Evolutionary conservation across 2,113 vertebrate species (phyloP).

Genomic region (Copsychus sechellarum): DNA sequence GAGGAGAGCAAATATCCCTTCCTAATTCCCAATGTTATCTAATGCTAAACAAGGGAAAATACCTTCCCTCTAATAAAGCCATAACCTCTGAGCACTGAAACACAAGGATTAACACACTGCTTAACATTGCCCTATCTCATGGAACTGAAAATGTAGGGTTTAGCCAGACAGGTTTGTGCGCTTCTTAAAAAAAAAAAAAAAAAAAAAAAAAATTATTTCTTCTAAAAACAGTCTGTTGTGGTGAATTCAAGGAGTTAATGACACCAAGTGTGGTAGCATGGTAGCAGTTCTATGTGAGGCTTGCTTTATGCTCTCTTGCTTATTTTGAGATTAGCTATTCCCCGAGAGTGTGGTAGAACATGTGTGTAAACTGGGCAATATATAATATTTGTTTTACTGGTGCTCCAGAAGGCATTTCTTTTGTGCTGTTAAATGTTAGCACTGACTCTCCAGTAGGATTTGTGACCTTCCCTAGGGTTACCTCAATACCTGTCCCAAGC

Average conservation of each 20-base stretch:
- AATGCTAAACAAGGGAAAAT: background rate
- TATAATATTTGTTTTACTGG: background rate
- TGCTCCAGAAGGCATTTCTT: background rate
- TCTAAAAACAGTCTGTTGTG: rapidly evolving
- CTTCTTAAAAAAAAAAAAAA: background rate
- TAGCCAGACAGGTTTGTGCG: background rate
- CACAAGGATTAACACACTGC: background rate
- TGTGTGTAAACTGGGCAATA: rapidly evolving
- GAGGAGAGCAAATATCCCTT: background rate
- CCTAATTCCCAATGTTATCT: background rate
- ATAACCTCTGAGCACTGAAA: background rate
- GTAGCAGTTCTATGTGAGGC: background rate
- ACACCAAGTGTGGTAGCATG: background rate
- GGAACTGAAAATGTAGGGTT: background rate
- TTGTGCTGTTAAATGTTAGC: background rate
- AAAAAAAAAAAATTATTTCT: background rate
- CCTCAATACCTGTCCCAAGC: background rate
- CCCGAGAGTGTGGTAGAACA: background rate
- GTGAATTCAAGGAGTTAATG: background rate
- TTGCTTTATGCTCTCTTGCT: background rate
- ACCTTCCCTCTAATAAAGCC: background rate
- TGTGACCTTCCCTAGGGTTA: background rate
- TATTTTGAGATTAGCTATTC: background rate
- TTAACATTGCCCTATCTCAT: background rate
- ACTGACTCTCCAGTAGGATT: background rate